A percentile compares a stretch with the other conserved stretches of the same genome.
These are phyloP conservation scores for Magallana nippona DNA, from an alignment of 2,888 invertebrate genomes.

Conservation along the genomic window DNA sequence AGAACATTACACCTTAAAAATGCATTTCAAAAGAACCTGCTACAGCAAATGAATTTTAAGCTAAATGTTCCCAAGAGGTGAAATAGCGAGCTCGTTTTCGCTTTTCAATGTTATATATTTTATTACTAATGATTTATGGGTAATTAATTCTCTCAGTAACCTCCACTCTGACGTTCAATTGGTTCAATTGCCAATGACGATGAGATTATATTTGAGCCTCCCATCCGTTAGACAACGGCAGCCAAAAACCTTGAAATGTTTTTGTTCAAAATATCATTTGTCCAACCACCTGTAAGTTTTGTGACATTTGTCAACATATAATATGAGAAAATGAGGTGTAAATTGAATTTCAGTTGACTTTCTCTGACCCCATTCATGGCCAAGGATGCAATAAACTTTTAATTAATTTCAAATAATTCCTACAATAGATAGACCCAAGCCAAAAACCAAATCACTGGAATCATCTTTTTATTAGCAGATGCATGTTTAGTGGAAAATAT, in stretches of 20 bases:
- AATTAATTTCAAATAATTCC: neutral
- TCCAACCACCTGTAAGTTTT: conserved; percentile 26
- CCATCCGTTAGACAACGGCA: conserved; percentile 33
- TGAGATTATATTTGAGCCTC: conserved; percentile 21
- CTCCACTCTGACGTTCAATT: conserved; percentile 10
- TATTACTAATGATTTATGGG: conserved; percentile 32
- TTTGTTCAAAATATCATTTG: conserved; percentile 32
- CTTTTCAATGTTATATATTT: conserved; percentile 35
- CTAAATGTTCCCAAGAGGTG: conserved; percentile 35
- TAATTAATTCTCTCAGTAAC: conserved; percentile 13
- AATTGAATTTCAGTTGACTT: conserved; percentile 30
- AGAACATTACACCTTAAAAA: conserved; percentile 30
- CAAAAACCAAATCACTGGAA: neutral
- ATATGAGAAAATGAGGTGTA: conserved; percentile 31
- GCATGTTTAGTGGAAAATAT: neutral
- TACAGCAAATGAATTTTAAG: conserved; percentile 30
- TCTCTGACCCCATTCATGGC: conserved; percentile 7
- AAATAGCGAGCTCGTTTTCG: conserved; percentile 20
- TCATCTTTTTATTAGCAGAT: neutral
- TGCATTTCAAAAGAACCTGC: conserved; percentile 23
- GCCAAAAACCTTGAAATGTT: neutral
- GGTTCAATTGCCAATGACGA: conserved; percentile 16
- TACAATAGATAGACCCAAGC: neutral
- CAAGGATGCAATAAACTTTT: conserved; percentile 28
- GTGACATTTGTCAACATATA: neutral